A percentile compares a stretch with the other conserved stretches of the same genome.
These are phyloP conservation scores for Strongylocentrotus purpuratus DNA, from an alignment of 35 echinoderm and acorn worm genomes.

Conservation along the genomic window DNA sequence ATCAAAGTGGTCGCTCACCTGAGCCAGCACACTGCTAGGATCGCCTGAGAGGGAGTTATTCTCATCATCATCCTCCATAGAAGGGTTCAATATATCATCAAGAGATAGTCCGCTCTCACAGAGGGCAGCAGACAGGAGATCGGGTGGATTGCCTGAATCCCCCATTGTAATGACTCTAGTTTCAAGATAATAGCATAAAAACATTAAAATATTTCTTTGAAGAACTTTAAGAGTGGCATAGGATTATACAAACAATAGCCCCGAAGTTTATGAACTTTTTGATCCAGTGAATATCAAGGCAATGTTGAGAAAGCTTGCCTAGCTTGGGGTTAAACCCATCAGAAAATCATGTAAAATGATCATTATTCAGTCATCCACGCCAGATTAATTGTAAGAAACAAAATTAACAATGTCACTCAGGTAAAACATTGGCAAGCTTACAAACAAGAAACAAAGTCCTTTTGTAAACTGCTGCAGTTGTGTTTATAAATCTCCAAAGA, in stretches of 20 bases:
- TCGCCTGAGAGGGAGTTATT: background rate
- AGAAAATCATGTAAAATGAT: too few species aligned
- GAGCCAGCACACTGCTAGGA: constrained; percentile 50
- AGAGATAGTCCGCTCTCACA: constrained; percentile 83
- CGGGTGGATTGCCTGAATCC: constrained; percentile 47
- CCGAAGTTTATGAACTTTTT: too few species aligned
- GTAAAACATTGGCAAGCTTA: too few species aligned
- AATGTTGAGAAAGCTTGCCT: too few species aligned
- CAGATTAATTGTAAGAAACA: too few species aligned
- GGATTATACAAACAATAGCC: background rate
- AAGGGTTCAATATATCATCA: constrained; percentile 73
- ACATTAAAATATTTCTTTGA: background rate
- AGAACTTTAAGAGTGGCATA: background rate
- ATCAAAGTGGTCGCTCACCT: constrained; percentile 15
- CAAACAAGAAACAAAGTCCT: too few species aligned
- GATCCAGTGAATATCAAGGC: too few species aligned
- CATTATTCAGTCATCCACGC: too few species aligned
- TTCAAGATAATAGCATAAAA: background rate
- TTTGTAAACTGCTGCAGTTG: too few species aligned
- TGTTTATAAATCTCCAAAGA: too few species aligned
- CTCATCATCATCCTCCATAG: background rate
- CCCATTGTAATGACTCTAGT: constrained; percentile 15
- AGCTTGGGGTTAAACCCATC: too few species aligned
- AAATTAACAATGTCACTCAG: too few species aligned
- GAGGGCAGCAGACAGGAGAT: constrained; percentile 78